Evolutionary conservation across 2,797 vertebrate genomes (phyloP), one percentile per base, ranked within the genome.

Genomic region (Cuculus canorus): DNA sequence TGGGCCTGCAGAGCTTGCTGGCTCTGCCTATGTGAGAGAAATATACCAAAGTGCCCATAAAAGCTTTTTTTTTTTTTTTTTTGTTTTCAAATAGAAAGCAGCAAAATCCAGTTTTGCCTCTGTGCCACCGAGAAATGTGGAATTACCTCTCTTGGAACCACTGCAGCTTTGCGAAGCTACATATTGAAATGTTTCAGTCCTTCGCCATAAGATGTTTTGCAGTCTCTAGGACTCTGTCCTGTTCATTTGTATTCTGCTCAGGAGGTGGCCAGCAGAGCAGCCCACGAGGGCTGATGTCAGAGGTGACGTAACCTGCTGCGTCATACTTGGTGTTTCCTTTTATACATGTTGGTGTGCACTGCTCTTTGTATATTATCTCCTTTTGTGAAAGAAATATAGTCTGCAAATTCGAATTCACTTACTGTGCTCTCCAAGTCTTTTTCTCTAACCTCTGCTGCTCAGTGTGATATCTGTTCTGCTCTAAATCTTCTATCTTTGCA

Each of bases 341-440:
- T 68, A 48, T 39, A 56, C 0, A 2, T 1, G 2, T 16, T 35
- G 39, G 45, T 54, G 77, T n/a, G 56, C 63, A 54, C 50, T 1
- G 0, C 65, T 65, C 35, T 86, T 75, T 54, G 22, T 77, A n/a
- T 39, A 69, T 82, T 69, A 86, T 22, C 39, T 78, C 90, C 25
- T 65, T 79, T 79, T 56, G 72, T 70, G 68, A 52, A 25, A 30
- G 30, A 63, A 70, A 41, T 45, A 35, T 86, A 63, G 27, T 75
- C 78, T 83, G 52, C 30, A 79, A 82, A 82, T 86, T 52, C 45
- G 56, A 50, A 83, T 82, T 82, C 9, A 52, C 86, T 60, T 82
- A 27, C 68, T 66, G 41, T 52, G 48, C 53, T 79, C 28, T 50
- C 17, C 70, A 18, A 56, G 25, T 45, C 54, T 57, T 81, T 68